phyloP scores from a whole-genome alignment of 2,797 vertebrate species.

The Merluccius polli region DNA sequence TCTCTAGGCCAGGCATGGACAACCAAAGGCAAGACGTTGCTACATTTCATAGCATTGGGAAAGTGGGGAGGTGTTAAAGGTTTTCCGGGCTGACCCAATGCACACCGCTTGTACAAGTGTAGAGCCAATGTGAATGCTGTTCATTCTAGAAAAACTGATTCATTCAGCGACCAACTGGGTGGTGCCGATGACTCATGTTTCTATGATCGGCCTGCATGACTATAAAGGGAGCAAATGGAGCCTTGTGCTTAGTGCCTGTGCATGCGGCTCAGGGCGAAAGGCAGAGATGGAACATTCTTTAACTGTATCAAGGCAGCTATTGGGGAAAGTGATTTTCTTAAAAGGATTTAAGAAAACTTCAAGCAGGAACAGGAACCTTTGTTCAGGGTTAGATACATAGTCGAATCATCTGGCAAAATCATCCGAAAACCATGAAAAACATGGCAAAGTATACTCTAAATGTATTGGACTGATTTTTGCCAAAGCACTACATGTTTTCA shows the following conservation, averaged over 20 bases:
- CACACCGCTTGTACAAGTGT: slow-evolving; percentile 35
- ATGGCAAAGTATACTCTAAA: background rate
- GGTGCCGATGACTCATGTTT: slow-evolving; percentile 73
- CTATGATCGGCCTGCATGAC: slow-evolving; percentile 66
- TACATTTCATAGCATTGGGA: slow-evolving; percentile 28
- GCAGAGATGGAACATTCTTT: slow-evolving; percentile 22
- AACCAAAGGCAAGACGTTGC: slow-evolving; percentile 21
- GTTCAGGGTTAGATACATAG: background rate
- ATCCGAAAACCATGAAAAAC: slow-evolving; percentile 5
- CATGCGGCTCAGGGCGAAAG: slow-evolving; percentile 31
- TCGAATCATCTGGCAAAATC: background rate
- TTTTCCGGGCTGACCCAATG: slow-evolving; percentile 43
- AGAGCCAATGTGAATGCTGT: slow-evolving; percentile 49
- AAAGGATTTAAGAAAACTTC: background rate
- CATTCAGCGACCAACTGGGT: slow-evolving; percentile 62
- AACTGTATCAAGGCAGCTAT: slow-evolving; percentile 19
- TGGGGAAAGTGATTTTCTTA: background rate
- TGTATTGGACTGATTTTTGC: background rate
- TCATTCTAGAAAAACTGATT: slow-evolving; percentile 58
- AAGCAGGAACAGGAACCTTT: slow-evolving; percentile 10
- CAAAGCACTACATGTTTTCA: slow-evolving; percentile 24
- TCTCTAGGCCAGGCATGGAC: slow-evolving; percentile 25
- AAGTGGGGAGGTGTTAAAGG: slow-evolving; percentile 31
- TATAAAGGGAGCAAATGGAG: slow-evolving; percentile 70
- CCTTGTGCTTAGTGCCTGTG: slow-evolving; percentile 45